Evolutionary conservation across 2,888 invertebrate genomes (phyloP), one percentile per base, ranked within the genome.

Genomic region (Dicyrtomina minuta): DNA sequence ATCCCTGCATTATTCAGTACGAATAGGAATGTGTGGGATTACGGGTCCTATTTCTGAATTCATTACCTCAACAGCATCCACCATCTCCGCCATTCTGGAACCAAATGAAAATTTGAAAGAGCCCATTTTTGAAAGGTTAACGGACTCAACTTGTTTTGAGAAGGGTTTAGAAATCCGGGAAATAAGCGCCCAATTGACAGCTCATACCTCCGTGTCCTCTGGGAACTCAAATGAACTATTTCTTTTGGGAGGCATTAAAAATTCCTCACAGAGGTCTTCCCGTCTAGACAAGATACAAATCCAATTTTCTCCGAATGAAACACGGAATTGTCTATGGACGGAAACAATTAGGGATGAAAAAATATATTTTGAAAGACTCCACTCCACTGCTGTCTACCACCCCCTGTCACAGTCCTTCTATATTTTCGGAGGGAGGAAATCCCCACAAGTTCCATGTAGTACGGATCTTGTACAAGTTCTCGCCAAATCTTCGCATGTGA

Each of bases 371-470:
- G 70, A 70, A 22, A 60, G 72, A 22, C 17, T 60, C 3, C 39
- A 60, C 22, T 60, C 70, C 1, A 20, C 55, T 15, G 66, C 70
- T 12, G 58, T 53, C 1, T 72, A 39, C 55, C 46, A 46, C 22
- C 20, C 15, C 24, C 26, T 41, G 3, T 51, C 56, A 41, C 71
- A 72, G 33, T 70, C 68, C 13, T 70, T 73, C 13, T 70, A 72
- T 17, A 68, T 77, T n/a, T 76, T 76, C 68, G 77, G 77, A 17
- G 77, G 77, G n/a, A 59, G 77, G 27, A 74, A 73, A 53, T 75
- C 77, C 1, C 77, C 77, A 15, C 44, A 55, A n/a, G 67, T 26
- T 22, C 73, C 75, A 0, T 75, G 76, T 59, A 65, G 39, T 8
- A 71, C 71, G 66, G 74, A 75, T 27, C 26, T 77, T 13, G 71